phyloP scores from a whole-genome alignment of 2,888 invertebrate species.

The Prenolepis imparis region DNA sequence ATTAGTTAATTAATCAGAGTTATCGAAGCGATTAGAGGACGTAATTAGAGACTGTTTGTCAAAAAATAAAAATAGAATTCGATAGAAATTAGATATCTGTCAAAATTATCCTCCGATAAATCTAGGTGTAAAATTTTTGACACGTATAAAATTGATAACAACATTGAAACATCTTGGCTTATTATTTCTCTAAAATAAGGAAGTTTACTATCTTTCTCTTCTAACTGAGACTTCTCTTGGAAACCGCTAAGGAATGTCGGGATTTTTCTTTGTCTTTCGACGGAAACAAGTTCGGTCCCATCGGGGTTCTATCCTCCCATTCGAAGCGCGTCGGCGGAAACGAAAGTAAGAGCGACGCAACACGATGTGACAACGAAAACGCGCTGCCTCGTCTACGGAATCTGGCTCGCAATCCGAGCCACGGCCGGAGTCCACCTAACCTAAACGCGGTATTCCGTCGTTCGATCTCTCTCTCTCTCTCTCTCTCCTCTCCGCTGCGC shows the following conservation, averaged over 20 bases:
- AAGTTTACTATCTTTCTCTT: neutral
- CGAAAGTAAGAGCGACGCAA: conserved; percentile 44
- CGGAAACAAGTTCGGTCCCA: neutral
- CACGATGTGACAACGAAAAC: neutral
- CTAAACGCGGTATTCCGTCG: conserved; percentile 18
- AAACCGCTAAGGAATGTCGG: neutral
- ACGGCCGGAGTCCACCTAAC: conserved; percentile 37
- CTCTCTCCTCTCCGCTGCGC: neutral
- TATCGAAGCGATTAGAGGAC: neutral
- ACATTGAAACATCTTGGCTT: neutral
- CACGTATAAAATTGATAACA: neutral
- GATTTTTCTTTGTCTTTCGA: neutral
- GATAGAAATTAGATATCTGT: neutral
- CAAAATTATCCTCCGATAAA: too few relatives aligned
- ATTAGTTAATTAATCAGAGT: neutral
- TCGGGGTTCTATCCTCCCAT: neutral
- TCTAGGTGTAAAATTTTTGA: too few relatives aligned
- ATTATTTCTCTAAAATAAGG: neutral
- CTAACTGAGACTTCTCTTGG: neutral
- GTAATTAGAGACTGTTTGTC: neutral
- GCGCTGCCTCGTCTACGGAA: conserved; percentile 12
- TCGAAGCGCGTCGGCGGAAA: conserved; percentile 29
- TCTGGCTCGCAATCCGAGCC: conserved; percentile 12
- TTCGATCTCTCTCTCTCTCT: neutral
- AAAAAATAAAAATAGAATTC: neutral